Evolutionary conservation across 2,113 vertebrate genomes (phyloP).

Genomic region (Cairina moschata): DNA sequence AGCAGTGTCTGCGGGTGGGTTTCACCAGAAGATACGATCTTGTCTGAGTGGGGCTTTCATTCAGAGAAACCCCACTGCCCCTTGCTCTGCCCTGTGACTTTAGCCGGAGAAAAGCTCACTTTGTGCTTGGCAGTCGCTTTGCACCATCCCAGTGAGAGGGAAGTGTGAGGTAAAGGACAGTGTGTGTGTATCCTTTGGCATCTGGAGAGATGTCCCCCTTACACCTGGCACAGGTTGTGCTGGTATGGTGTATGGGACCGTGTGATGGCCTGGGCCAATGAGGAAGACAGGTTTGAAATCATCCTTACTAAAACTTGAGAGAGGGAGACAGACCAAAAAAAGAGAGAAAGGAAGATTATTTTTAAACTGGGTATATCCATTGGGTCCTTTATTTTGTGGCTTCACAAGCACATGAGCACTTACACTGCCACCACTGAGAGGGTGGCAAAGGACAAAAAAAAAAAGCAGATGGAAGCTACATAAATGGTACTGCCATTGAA

Average conservation of each 20-base stretch:
- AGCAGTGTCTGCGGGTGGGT: background rate
- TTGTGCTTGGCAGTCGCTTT: background rate
- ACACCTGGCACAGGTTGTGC: background rate
- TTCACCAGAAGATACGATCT: background rate
- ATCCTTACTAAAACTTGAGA: background rate
- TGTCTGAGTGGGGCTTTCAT: background rate
- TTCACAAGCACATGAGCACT: background rate
- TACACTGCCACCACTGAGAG: background rate
- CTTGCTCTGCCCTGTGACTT: background rate
- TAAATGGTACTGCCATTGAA: background rate
- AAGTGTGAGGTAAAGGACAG: rapidly evolving
- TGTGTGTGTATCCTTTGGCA: background rate
- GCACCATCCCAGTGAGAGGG: too few relatives aligned
- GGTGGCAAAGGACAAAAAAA: background rate
- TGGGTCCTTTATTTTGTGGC: background rate
- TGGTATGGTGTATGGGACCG: background rate
- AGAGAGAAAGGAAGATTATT: background rate
- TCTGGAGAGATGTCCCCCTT: background rate
- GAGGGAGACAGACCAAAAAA: background rate
- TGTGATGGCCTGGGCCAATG: background rate
- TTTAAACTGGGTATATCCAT: background rate
- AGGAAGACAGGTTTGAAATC: background rate
- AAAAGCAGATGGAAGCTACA: background rate
- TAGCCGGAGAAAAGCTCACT: background rate
- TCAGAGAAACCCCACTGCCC: background rate